A percentile compares a stretch with the other conserved stretches of the same genome.
phyloP scores from a whole-genome alignment of 2,888 invertebrate genomes.

The Agonopterix alstromeriana region DNA sequence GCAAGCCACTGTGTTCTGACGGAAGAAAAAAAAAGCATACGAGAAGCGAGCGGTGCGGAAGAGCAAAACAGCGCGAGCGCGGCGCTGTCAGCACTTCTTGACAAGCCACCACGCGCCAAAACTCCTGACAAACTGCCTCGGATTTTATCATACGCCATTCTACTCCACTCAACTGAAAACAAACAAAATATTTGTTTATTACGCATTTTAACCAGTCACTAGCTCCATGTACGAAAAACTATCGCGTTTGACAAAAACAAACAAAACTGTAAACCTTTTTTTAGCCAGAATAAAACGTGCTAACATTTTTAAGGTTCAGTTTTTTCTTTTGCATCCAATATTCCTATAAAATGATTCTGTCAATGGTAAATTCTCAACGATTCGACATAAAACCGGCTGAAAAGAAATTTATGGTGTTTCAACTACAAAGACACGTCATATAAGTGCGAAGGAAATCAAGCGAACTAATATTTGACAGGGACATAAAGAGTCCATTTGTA shows the following conservation, averaged over 20 bases:
- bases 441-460: slow-evolving; percentile 21
- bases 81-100: slow-evolving; percentile 43
- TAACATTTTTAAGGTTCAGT: no score
- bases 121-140: slow-evolving; percentile 41
- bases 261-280: slow-evolving; percentile 15
- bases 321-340: no score
- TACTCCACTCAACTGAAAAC: slow-evolving; percentile 25
- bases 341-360: no score
- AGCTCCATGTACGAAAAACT: slow-evolving; percentile 11
- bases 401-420: no score
- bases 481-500: slow-evolving; percentile 57
- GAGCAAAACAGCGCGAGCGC: slow-evolving; percentile 22
- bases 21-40: slow-evolving; percentile 34
- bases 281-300: no score
- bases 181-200: slow-evolving; percentile 44
- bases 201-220: slow-evolving; percentile 1
- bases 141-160: slow-evolving; percentile 33
- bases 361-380: no score
- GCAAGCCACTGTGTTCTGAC: slow-evolving; percentile 37
- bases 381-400: not conserved
- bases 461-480: slow-evolving; percentile 42
- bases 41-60: not conserved
- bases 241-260: slow-evolving; percentile 43
- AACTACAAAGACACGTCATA: no score
- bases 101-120: slow-evolving; percentile 35